A percentile compares a stretch with the other conserved stretches of the same genome.
phyloP scores from a whole-genome alignment of 2,113 vertebrate genomes.

The Eonycteris spelaea region DNA sequence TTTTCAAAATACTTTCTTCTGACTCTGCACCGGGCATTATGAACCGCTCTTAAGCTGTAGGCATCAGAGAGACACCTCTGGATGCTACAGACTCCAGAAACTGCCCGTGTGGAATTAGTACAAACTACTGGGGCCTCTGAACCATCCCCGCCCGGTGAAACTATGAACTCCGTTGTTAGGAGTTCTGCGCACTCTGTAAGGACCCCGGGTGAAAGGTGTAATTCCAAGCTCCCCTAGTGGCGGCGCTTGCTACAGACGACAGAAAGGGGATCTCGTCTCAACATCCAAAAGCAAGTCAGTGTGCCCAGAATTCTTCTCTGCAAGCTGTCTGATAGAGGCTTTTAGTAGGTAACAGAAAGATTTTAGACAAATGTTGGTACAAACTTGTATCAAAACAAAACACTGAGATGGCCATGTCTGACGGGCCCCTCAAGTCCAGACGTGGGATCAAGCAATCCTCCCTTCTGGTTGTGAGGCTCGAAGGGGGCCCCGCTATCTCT shows the following conservation, averaged over 20 bases:
- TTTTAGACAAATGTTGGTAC: not conserved
- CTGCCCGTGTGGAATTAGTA: not conserved
- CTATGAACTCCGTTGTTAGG: not conserved
- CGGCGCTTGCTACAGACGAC: no score
- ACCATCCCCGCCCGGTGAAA: not conserved
- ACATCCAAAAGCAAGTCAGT: not conserved
- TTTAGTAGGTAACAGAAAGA: not conserved
- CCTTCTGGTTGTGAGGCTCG: no score
- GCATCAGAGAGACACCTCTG: not conserved
- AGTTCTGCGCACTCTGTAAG: not conserved
- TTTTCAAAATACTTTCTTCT: not conserved
- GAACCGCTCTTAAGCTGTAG: not conserved
- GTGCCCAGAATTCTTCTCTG: not conserved
- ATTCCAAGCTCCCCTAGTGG: not conserved
- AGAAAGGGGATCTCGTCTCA: not conserved
- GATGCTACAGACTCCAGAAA: not conserved
- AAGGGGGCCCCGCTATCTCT: not conserved
- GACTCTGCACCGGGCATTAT: not conserved
- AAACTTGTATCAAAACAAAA: not conserved
- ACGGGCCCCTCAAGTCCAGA: not conserved
- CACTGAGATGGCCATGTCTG: not conserved
- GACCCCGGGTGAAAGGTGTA: not conserved
- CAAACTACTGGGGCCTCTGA: not conserved
- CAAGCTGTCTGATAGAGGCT: not conserved
- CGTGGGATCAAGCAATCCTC: fast-evolving